Base-by-base conservation (phyloP, 2,113 vertebrate genomes). In the Ictalurus punctatus region DNA sequence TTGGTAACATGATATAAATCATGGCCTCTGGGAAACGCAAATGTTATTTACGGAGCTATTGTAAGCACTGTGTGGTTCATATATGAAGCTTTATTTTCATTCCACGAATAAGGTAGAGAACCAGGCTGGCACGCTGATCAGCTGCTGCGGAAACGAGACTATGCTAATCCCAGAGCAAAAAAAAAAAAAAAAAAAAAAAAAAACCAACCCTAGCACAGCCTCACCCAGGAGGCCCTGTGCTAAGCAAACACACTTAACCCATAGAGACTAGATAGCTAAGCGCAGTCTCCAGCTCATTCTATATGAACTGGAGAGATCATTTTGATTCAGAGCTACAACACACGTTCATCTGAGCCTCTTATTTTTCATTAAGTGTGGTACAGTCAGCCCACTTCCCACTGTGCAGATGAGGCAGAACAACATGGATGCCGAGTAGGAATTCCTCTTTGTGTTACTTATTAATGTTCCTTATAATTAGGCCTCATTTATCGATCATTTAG, bases 111-210 rank as follows among this genome's bases (percentile, higher is more conserved):
- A 82, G 40, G 63, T 52, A 48, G 87, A 88, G 87, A 88, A 89
- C 86, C 65, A 65, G 84, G 37, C 78, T n/a, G 85, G 84, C 71
- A 19, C 48, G 87, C 87, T 81, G 86, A 91, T 85, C 86, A 69
- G 87, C 88, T 91, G 40, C 87, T 78, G 78, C 67, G 83, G 76
- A 88, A 87, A 90, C 81, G 83, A 89, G 90, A 85, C 91, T 85
- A 87, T 44, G 21, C 85, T 92, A 92, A 92, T 92, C 90, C 85
- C 83, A 0, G 21, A 48, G 44, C 74, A 88, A 61, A 85, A 78
- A 88, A 61, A 85, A 78, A 59, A 65, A 84, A 82, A 82, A 69
- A 34, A 34, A 34, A 34, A 34, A 34, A 34, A 34, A 34, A 34
- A 34, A 34, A 34, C 1, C 74, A 71, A 65, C 59, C 82, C 83